Evolutionary conservation across 2,888 invertebrate species (phyloP).

Genomic region (Lasioglossum villosulum): DNA sequence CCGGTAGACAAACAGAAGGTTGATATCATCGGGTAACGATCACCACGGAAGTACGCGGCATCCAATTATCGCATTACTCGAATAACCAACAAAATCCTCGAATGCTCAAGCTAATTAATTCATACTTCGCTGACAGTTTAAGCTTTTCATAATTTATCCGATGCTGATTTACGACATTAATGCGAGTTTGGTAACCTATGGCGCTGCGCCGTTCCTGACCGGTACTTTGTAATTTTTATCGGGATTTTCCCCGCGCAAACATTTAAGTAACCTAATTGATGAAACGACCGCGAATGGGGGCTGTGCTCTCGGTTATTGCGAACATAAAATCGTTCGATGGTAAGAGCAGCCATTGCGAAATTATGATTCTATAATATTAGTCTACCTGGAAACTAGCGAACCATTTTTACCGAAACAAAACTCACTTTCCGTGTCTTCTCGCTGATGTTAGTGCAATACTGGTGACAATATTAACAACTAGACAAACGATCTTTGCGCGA

Average conservation of each 20-base stretch:
- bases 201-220: slow-evolving; percentile 16
- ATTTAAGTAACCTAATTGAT: slow-evolving; percentile 61
- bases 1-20: slow-evolving; percentile 26
- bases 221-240: slow-evolving; percentile 43
- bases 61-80: slow-evolving; percentile 49
- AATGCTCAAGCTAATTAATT: slow-evolving; percentile 59
- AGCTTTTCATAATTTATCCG: slow-evolving; percentile 61
- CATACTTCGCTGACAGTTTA: slow-evolving; percentile 51
- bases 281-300: slow-evolving; percentile 23
- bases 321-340: slow-evolving; percentile 21
- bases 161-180: slow-evolving; percentile 44
- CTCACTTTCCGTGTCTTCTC: no score
- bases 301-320: slow-evolving; percentile 23
- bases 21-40: background rate
- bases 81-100: slow-evolving; percentile 48
- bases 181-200: slow-evolving; percentile 45
- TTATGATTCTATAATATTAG: background rate
- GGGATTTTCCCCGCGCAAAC: slow-evolving; percentile 54
- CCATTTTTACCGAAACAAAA: background rate
- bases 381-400: background rate
- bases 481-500: no score
- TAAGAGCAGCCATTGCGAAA: background rate
- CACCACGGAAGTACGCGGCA: slow-evolving; percentile 26
- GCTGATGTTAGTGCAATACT: no score
- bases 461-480: background rate